Evolutionary conservation across 1,140 invertebrate species (phyloP), one percentile per base, ranked within the genome.

Genomic region (Papilio polyxenes): DNA sequence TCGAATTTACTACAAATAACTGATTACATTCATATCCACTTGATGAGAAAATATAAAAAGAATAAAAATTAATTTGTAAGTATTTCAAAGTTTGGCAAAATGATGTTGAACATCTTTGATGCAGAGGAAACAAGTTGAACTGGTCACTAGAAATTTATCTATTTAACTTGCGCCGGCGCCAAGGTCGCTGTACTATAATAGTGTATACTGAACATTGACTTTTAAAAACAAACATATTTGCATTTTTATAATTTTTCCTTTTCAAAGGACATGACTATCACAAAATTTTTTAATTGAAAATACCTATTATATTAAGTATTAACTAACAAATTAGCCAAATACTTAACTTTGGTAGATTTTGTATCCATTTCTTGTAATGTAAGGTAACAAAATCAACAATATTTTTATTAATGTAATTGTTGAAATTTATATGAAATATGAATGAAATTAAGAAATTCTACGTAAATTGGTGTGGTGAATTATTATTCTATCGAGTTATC

Each of bases 91-190:
- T 69, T 69, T 69, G 65, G 11, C 65, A 37, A 69, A 13, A 5
- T 69, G 23, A 69, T 10, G 11, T 69, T 78, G 51, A 31, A 78
- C 76, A 78, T 78, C 53, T 59, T 78, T 37, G 31, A 59, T 59
- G 51, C 51, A 51, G 15, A 79, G 78, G 37, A 80, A 80, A 80
- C 78, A 69, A 80, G 78, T 80, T 40, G 56, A 69, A 80, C 78
- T 37, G 56, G 56, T 65, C 77, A 59, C 77, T 23, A 79, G 77
- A 80, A 69, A 65, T 80, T 80, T 65, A 69, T 65, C 44, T n/a
- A 80, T 80, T 44, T 65, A 44, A 80, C 40, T n/a, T 62, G 53
- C 77, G 77, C 56, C 40, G 23, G 44, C 75, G 75, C 49, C 77
- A 65, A 80, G 77, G 56, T 62, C 77, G 23, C 0, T n/a, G 11